Evolutionary conservation across 2,797 vertebrate species (phyloP).

Genomic region (Gallinago solitaria): DNA sequence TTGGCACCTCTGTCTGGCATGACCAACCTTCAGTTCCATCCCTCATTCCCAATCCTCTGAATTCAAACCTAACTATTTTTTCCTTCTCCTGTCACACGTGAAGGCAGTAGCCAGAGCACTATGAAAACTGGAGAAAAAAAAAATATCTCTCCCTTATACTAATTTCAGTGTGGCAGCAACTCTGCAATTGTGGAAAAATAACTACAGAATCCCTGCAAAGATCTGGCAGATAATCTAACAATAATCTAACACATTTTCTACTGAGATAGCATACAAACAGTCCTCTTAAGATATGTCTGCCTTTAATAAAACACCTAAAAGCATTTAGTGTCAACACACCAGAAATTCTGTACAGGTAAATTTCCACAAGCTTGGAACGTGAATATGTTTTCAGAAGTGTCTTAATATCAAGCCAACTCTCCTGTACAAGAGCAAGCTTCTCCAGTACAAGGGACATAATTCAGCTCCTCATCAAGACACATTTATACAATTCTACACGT

Average conservation of each 20-base stretch:
- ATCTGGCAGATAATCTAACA: background rate
- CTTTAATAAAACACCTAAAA: background rate
- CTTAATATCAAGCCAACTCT: background rate
- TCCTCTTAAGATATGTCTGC: background rate
- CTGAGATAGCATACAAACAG: background rate
- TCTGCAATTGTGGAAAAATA: background rate
- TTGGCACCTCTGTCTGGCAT: background rate
- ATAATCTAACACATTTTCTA: background rate
- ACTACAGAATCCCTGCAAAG: background rate
- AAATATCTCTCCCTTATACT: background rate
- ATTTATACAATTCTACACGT: background rate
- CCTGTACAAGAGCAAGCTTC: background rate
- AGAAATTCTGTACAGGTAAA: background rate
- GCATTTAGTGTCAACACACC: background rate
- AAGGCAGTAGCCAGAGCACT: background rate
- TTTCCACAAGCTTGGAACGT: background rate
- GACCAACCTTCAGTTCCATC: background rate
- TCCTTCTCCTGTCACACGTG: background rate
- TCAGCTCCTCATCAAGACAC: background rate
- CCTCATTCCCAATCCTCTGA: background rate
- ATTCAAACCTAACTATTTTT: background rate
- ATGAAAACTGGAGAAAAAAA: background rate
- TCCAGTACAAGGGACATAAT: background rate
- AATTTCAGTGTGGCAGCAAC: background rate
- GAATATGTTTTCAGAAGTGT: background rate